Conservation (phyloP, 1,140 invertebrate genomes). For the Nautilus pompilius region DNA sequence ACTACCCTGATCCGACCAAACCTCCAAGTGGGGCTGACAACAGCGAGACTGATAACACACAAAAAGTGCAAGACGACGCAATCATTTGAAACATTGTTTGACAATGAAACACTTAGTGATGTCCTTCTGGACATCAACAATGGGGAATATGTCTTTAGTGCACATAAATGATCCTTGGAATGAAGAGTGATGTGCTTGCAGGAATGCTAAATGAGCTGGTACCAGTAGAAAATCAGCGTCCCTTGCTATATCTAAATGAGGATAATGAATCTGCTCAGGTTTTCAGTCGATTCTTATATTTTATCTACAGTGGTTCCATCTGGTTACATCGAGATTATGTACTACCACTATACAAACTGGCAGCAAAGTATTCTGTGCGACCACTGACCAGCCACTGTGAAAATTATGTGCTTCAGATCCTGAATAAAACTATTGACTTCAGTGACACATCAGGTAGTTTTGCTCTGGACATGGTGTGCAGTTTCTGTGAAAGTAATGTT, state of each 20-base stretch:
- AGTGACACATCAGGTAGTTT: not conserved
- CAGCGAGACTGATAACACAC: slow-evolving; percentile 21
- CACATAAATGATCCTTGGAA: slow-evolving; percentile 45
- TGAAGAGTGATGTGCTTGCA: slow-evolving; percentile 45
- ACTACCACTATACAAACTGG: slow-evolving; percentile 36
- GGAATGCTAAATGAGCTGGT: slow-evolving; percentile 30
- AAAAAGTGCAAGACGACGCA: slow-evolving; percentile 44
- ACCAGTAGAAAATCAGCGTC: slow-evolving; percentile 16
- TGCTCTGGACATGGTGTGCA: slow-evolving; percentile 30
- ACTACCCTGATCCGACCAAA: slow-evolving; percentile 36
- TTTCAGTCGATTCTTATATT: slow-evolving; percentile 48
- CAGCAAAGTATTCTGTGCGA: slow-evolving; percentile 37
- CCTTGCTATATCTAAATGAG: slow-evolving; percentile 35
- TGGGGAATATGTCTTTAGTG: slow-evolving; percentile 39
- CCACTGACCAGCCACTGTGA: slow-evolving; percentile 41
- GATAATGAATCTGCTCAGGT: slow-evolving; percentile 35
- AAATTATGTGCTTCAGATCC: slow-evolving; percentile 42
- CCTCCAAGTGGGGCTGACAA: slow-evolving; percentile 26
- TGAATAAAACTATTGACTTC: slow-evolving; percentile 21
- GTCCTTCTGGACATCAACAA: slow-evolving; percentile 38
- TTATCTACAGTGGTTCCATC: slow-evolving; percentile 48
- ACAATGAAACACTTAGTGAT: slow-evolving; percentile 43
- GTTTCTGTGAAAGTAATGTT: slow-evolving; percentile 31
- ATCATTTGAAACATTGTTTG: slow-evolving; percentile 44
- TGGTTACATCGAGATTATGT: slow-evolving; percentile 50